These are phyloP conservation scores for Anastrepha obliqua DNA, from an alignment of 1,140 invertebrate species.

Conservation along the genomic window DNA sequence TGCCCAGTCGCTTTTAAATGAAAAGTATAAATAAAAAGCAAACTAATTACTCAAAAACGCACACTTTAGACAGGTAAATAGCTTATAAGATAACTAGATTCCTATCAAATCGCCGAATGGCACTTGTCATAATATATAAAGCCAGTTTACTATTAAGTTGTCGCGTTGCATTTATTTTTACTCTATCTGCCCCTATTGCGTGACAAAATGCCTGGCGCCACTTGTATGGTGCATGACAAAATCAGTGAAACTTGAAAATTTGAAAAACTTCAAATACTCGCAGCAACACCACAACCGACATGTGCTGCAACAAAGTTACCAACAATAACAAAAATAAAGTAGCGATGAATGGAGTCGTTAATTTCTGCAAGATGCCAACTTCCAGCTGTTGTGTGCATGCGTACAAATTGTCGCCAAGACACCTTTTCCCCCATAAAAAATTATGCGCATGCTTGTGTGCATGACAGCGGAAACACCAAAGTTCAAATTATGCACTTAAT, in stretches of 20 bases:
- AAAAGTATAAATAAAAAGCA: not conserved
- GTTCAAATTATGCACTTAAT: not conserved
- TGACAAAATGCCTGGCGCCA: too few relatives aligned
- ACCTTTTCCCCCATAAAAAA: not conserved
- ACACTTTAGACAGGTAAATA: not conserved
- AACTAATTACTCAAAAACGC: not conserved
- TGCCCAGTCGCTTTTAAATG: too few relatives aligned
- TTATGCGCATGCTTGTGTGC: not conserved
- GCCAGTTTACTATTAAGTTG: too few relatives aligned
- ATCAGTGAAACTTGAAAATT: not conserved
- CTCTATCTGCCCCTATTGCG: too few relatives aligned
- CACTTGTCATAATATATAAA: not conserved
- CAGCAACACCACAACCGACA: not conserved
- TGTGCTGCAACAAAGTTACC: not conserved
- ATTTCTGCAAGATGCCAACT: conserved; percentile 5
- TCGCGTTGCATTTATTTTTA: too few relatives aligned
- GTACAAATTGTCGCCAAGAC: not conserved
- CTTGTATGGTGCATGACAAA: not conserved
- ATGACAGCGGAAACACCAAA: not conserved
- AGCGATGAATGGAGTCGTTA: not conserved
- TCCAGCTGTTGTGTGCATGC: not conserved
- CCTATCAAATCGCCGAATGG: not conserved
- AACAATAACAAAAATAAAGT: not conserved
- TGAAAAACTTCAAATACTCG: not conserved
- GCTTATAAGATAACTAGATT: too few relatives aligned